Base-by-base conservation (phyloP, 2,888 invertebrate genomes). In the Drosophila phalerata region DNA sequence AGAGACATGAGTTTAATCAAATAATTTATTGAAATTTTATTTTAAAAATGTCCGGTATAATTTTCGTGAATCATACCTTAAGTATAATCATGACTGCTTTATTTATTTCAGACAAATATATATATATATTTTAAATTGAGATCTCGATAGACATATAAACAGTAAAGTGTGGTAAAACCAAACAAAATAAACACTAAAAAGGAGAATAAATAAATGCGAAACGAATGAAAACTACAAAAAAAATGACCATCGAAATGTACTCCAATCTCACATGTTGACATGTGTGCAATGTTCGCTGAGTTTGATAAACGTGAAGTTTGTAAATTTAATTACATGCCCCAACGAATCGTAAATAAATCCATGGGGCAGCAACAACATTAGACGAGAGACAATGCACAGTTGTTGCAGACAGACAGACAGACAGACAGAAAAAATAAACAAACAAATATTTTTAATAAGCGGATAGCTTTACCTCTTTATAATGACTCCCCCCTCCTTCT, bases 381-480 rank as follows among this genome's bases (percentile, higher is more conserved):
- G 45, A 15, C 45, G 10, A 28, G 62, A 79, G 82, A 87, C 77
- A 83, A 81, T 81, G 69, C 57, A 5, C 43, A 55, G 55, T 32
- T 43, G 38, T 6, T 32, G 32, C 51, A 55, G 37, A 28, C 48
- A 22, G 56, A 60, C 60, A 55, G 55, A 25, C 34, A 48, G 34
- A 61, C 43, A 51, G 65, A 77, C 40, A 45, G 25, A 22, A 37
- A 47, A 17, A 42, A 51, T 22, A 63, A 56, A 57, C 63, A 83
- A 74, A 81, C 65, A 83, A 88, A 80, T 83, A 80, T 80, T 85
- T 88, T 81, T 86, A 88, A 86, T 88, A 88, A 84, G 72, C 72
- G 80, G 62, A 79, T 68, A 49, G 57, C 22, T 32, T 34, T 17
- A 34, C 6, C 34, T 40, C 19, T 38, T 22, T 42, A 28, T 11